These are phyloP conservation scores for Myrmecobius fasciatus DNA, from an alignment of 2,113 vertebrate species.

Conservation along the genomic window DNA sequence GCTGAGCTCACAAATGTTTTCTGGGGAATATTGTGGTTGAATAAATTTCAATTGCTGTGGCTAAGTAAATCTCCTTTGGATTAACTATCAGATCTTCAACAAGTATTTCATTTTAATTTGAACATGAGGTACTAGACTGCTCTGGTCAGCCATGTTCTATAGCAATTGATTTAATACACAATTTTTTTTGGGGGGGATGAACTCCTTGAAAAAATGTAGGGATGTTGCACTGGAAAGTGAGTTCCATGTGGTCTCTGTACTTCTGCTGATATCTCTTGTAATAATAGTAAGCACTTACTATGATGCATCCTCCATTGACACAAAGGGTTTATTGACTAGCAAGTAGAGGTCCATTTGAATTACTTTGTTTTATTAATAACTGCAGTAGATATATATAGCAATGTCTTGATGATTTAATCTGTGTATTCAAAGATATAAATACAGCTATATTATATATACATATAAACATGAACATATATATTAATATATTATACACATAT, in stretches of 20 bases:
- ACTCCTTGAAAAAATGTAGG: neutral
- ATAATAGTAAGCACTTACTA: neutral
- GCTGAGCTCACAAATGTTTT: neutral
- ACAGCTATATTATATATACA: no score
- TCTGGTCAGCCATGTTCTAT: neutral
- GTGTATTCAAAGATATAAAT: neutral
- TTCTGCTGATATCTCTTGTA: neutral
- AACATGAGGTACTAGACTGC: neutral
- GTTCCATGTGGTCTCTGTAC: neutral
- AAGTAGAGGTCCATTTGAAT: neutral
- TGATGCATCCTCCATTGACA: neutral
- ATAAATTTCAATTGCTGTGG: neutral
- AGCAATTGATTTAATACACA: neutral
- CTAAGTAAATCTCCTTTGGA: neutral
- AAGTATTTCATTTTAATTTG: neutral
- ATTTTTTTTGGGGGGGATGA: neutral
- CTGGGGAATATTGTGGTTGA: neutral
- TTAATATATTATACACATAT: no score
- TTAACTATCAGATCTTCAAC: neutral
- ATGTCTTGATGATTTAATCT: neutral
- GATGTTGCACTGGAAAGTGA: neutral
- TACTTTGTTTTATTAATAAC: neutral
- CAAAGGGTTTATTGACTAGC: neutral
- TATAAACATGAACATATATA: no score
- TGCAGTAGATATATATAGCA: neutral